Base-by-base conservation (phyloP, 2,888 invertebrate genomes). In the Apodemia hepburni region DNA sequence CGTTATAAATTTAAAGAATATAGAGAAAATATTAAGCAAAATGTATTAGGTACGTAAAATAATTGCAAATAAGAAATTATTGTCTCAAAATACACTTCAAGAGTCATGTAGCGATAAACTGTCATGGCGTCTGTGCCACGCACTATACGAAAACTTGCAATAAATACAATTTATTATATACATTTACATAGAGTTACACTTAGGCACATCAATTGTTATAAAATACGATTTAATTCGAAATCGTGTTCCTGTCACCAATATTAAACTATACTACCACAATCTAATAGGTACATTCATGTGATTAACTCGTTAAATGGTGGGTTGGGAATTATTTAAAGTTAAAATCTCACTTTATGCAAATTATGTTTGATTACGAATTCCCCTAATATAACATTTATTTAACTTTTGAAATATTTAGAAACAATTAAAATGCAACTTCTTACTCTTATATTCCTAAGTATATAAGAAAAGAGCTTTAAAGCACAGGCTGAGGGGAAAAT, bases 161-260 rank as follows among this genome's bases (percentile, higher is more conserved):
- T 81, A 80, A 77, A 79, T 73, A 75, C 72, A 66, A 77, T 78
- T 77, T 78, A 78, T 78, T 83, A 82, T 83, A 80, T 85, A 87
- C 82, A 86, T 76, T 84, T 86, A 87, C 79, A 79, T 78, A 89
- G 81, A 89, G 75, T 84, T 88, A 92, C 92, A 92, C 90, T 90
- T 92, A 92, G 92, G 92, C 92, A 92, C 92, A 92, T 92, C 92
- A 87, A 92, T 92, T 92, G 83, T 92, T 92, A 89, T 90, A 87
- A 88, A 90, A 87, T 87, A 90, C 86, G 78, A 81, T 83, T 86
- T 85, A 86, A 86, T 88, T 84, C 83, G 83, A 87, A 87, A 87
- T 81, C 75, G 85, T 84, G 84, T 83, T 81, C 82, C 79, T 77
- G 82, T 82, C 83, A 81, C 82, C 80, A 77, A 79, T 78, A 80